Percentiles rank a stretch among this genome's conserved stretches.
These are phyloP conservation scores for Tauraco hartlaubi DNA, from an alignment of 2,797 vertebrate genomes.

Conservation along the genomic window DNA sequence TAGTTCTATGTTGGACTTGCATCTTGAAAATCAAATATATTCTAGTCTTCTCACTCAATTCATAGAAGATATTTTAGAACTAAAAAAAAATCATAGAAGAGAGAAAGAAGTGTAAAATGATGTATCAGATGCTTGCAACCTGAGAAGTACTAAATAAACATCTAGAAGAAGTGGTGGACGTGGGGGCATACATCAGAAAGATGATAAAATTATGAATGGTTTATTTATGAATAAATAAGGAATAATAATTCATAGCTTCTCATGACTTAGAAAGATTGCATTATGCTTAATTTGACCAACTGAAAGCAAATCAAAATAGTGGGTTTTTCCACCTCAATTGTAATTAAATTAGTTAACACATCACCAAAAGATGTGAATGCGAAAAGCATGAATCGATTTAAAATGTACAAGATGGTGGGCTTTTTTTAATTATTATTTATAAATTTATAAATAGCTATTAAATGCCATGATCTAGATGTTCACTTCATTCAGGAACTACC, in stretches of 20 bases:
- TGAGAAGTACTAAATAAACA: background rate
- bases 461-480: background rate
- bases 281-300: background rate
- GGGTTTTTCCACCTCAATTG: background rate
- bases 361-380: background rate
- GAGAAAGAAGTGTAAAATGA: background rate
- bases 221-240: background rate
- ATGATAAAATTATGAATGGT: background rate
- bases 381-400: background rate
- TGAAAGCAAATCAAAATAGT: background rate
- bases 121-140: background rate
- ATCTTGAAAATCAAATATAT: background rate
- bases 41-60: background rate
- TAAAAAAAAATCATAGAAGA: background rate
- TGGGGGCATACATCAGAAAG: background rate
- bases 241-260: background rate
- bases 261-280: background rate
- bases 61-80: background rate
- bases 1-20: background rate
- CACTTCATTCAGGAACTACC: background rate
- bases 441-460: background rate
- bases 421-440: background rate
- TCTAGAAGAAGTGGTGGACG: background rate
- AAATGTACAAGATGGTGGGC: rapidly evolving
- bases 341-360: background rate